Evolutionary conservation across 1,140 invertebrate genomes (phyloP), one percentile per base, ranked within the genome.

Genomic region (Nasonia giraulti): DNA sequence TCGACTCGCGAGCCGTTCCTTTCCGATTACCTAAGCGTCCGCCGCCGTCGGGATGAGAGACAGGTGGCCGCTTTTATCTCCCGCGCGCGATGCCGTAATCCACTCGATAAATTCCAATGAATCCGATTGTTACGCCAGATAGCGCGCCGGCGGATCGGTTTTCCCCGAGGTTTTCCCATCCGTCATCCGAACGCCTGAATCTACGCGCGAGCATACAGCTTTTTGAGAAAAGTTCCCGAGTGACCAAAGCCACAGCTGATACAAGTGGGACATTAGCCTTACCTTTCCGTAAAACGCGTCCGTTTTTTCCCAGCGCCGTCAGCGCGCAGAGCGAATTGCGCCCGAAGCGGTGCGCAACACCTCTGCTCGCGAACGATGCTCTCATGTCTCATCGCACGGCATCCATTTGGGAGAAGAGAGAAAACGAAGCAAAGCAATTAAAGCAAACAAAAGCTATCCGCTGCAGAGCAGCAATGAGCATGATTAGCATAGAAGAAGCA

Each of bases 101-200:
- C 73, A 75, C 62, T n/a, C n/a, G n/a, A n/a, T n/a, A 82, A 81
- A 81, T 81, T 81, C 74, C 80, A 81, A 81, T 73, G 50, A 81
- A 73, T 81, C 74, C 80, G 80, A 81, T 81, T 37, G 80, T 71
- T 55, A 11, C 66, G 68, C 68, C 37, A 80, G 78, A 80, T 80
- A 80, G 3, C 50, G 47, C 12, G 33, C 5, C 33, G 8, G 7
- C 40, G 0, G 40, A 44, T 7, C 37, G 37, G 37, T 40, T 40
- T 40, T 40, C 7, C 7, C 37, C 37, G 33, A 37, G 33, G 33
- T 37, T 37, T 37, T 37, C 33, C 33, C 33, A 37, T 37, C 33
- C 33, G 33, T 0, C 1, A 27, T 27, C 33, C 5, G 5, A 37
- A 37, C 33, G 33, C 3, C 50, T 5, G 17, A 55, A 12, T 55